Conservation (phyloP, 1,140 invertebrate genomes). For the Lasioglossum albipes region DNA sequence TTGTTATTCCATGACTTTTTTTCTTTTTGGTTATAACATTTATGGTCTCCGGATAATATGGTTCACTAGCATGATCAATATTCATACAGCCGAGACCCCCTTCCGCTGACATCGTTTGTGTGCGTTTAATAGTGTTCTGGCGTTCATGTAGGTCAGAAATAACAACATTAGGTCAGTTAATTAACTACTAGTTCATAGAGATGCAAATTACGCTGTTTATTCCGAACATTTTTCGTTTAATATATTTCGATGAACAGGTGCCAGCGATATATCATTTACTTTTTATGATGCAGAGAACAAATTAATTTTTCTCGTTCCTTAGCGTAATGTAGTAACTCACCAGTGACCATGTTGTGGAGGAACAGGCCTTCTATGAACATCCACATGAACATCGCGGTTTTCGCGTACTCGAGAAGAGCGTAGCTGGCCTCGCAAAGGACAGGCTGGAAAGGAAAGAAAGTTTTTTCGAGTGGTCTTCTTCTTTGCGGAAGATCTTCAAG, state of each 20-base stretch:
- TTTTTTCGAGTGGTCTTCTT: neutral
- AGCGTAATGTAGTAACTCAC: constrained; percentile 61
- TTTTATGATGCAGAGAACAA: too few species aligned
- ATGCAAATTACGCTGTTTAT: neutral
- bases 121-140: neutral
- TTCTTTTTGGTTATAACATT: too few species aligned
- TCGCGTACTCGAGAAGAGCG: constrained; percentile 90
- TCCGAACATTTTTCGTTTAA: too few species aligned
- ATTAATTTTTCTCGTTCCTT: too few species aligned
- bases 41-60: too few species aligned
- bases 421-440: constrained; percentile 90
- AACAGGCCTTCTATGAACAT: constrained; percentile 96
- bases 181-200: neutral
- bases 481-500: neutral
- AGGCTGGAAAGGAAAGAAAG: constrained; percentile 80
- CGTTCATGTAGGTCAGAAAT: neutral
- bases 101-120: neutral
- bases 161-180: neutral
- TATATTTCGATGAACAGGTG: too few species aligned
- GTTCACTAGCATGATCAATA: neutral
- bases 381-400: constrained; percentile 96
- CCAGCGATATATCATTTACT: too few species aligned
- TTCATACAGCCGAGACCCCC: neutral
- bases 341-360: constrained; percentile 91
- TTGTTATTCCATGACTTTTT: too few species aligned